phyloP scores from a whole-genome alignment of 2,797 vertebrate genomes.

The Acestrorhynchus altus region DNA sequence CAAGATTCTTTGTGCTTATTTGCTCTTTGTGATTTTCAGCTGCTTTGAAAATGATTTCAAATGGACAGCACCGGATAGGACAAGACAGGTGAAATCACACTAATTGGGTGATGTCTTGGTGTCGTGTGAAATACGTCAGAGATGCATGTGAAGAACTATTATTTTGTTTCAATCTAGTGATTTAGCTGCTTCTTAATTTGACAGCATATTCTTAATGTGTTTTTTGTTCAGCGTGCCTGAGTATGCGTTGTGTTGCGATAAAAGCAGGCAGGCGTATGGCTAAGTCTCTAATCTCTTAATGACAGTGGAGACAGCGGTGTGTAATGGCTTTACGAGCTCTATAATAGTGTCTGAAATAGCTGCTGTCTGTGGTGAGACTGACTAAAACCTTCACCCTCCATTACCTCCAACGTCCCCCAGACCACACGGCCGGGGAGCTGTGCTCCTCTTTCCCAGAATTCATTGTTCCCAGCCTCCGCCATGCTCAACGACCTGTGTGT shows the following conservation, averaged over 20 bases:
- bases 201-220: conserved; percentile 44
- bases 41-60: conserved; percentile 29
- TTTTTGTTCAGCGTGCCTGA: conserved; percentile 42
- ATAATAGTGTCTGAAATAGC: conserved; percentile 62
- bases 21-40: conserved; percentile 39
- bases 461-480: conserved; percentile 14
- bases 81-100: conserved; percentile 38
- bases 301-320: conserved; percentile 57
- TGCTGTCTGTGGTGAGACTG: conserved; percentile 55
- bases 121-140: neutral
- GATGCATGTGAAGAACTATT: neutral
- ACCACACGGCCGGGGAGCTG: conserved; percentile 24
- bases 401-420: conserved; percentile 46
- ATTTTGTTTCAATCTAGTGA: conserved; percentile 10
- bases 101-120: conserved; percentile 45
- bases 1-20: conserved; percentile 7
- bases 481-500: conserved; percentile 35
- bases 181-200: conserved; percentile 46
- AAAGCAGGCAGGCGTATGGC: conserved; percentile 53
- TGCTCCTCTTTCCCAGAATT: conserved; percentile 41
- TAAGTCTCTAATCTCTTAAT: conserved; percentile 61
- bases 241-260: conserved; percentile 49
- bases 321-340: conserved; percentile 61
- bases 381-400: conserved; percentile 59
- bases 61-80: conserved; percentile 25